Conservation (phyloP, 30 jellyfish, hydroid and myxozoan species). For the Aurelia sp. region DNA sequence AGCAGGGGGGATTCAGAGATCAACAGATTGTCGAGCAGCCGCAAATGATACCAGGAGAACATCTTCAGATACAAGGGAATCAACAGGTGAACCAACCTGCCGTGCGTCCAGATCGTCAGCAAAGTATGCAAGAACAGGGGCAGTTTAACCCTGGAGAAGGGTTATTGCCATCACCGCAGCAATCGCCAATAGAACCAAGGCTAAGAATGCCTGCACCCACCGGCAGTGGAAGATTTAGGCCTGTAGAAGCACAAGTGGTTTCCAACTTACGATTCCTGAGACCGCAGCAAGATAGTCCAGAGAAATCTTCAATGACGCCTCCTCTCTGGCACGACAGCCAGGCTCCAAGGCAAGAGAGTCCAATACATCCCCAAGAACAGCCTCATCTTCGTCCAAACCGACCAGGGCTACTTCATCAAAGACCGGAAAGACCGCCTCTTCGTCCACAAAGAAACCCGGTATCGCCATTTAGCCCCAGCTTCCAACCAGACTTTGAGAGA, state of each 20-base stretch:
- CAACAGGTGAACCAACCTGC: slow-evolving; percentile 3
- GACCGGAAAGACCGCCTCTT: slow-evolving; percentile 8
- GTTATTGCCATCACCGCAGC: not conserved
- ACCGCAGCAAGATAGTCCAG: slow-evolving; percentile 10
- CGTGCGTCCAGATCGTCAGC: slow-evolving; percentile 20
- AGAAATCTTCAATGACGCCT: slow-evolving; percentile 18
- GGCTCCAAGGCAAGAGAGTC: slow-evolving; percentile 8
- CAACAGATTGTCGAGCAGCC: slow-evolving; percentile 26
- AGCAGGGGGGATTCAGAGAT: slow-evolving; percentile 21
- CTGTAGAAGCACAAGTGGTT: slow-evolving; percentile 24
- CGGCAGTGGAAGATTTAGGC: slow-evolving; percentile 18
- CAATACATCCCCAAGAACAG: slow-evolving; percentile 12
- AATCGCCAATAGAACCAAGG: not conserved
- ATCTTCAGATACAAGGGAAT: not conserved
- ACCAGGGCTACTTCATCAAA: slow-evolving; percentile 22
- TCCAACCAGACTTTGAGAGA: not conserved
- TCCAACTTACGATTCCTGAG: slow-evolving; percentile 11
- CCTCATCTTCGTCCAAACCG: slow-evolving; percentile 25
- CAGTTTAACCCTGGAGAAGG: not conserved
- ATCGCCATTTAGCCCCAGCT: not conserved
- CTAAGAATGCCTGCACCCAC: slow-evolving; percentile 7
- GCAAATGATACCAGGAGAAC: slow-evolving; percentile 13
- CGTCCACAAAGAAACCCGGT: not conserved
- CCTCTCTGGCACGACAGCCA: slow-evolving; percentile 18
- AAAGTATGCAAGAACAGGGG: not conserved